Conservation (phyloP, 2,113 vertebrate genomes). For the Recurvirostra avosetta region DNA sequence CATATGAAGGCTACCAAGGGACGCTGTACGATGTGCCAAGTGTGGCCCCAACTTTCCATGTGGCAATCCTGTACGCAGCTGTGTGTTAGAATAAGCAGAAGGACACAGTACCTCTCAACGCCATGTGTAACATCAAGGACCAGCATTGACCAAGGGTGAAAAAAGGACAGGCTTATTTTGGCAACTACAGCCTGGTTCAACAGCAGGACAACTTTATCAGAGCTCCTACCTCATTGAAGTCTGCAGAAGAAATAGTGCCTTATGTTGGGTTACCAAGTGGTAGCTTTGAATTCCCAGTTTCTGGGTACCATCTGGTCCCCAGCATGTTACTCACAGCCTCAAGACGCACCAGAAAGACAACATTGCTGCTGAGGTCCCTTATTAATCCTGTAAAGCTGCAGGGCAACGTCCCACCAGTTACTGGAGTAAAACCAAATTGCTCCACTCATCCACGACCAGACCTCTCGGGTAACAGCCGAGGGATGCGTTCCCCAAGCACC, state of each 20-base stretch:
- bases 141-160: not conserved
- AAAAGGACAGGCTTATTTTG: not conserved
- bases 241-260: not conserved
- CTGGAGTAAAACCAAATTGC: not conserved
- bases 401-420: not conserved
- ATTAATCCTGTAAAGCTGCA: not conserved
- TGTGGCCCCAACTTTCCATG: not conserved
- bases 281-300: not conserved
- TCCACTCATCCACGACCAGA: not conserved
- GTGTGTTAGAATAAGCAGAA: not conserved
- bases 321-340: not conserved
- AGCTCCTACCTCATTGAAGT: not conserved
- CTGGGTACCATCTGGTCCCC: not conserved
- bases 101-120: not conserved
- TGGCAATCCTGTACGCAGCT: not conserved
- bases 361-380: not conserved
- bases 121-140: fast-evolving
- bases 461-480: not conserved
- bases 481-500: not conserved
- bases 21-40: fast-evolving
- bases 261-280: not conserved
- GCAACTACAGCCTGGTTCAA: not conserved
- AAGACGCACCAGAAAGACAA: not conserved
- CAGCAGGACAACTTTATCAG: not conserved
- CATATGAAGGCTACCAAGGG: fast-evolving